Evolutionary conservation across 53 echinoderm and acorn worm species (phyloP), one percentile per base, ranked within the genome.

Genomic region (Hippasteria phrygiana): DNA sequence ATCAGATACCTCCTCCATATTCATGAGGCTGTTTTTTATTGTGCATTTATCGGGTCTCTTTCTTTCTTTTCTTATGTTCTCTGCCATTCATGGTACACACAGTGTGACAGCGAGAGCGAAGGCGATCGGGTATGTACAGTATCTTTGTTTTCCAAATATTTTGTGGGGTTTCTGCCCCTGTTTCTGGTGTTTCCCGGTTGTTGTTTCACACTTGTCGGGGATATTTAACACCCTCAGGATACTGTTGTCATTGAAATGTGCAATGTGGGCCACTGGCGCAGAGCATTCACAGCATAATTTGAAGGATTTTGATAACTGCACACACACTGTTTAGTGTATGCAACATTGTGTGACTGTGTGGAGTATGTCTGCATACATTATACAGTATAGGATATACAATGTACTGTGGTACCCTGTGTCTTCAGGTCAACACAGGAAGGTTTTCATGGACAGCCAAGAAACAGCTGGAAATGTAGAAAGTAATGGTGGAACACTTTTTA

Each of bases 71-170:
- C 43, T 1, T 79, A 14, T 38, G 14, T 36, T 48, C 40, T 36
- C 40, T 79, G 37, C 79, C 47, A 38, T 62, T 62, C 79, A 62
- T 62, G 42, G 29, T 13, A 1, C n/a, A 56, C 51, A 71, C 85
- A 85, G 85, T 85, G 85, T 46, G 85, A 85, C 85, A 85, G 85
- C 45, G 85, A 85, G 51, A 85, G 71, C 26, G 85, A 85, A 13
- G 85, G 67, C 33, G 70, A 85, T 71, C 32, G 85, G 85, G 85
- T 85, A 85, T 51, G 85, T 85, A 85, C 85, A 64, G 48, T 20
- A 36, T 47, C 29, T 67, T 85, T 51, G 64, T 81, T 40, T 40
- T 27, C 22, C 24, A 14, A 9, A 18, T 40, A 13, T 27, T 75
- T 75, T 75, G 28, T 26, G 35, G 76, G 53, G 51, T 22, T 46